Evolutionary conservation across 2,797 vertebrate genomes (phyloP).

Genomic region (Paguma larvata): DNA sequence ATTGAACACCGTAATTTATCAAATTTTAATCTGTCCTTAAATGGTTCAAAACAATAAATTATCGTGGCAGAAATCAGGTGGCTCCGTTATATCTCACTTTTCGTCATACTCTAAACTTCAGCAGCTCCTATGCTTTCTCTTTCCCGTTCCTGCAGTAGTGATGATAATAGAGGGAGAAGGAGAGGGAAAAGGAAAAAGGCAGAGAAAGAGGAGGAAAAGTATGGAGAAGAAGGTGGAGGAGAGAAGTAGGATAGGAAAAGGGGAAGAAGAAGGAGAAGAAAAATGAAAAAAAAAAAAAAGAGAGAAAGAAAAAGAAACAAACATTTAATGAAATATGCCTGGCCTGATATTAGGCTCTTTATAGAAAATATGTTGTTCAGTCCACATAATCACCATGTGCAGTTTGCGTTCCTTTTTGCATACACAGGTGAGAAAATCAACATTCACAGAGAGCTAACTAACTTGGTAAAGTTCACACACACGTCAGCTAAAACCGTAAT

Average conservation of each 20-base stretch:
- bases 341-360: background rate
- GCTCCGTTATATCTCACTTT: background rate
- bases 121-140: background rate
- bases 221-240: accelerated
- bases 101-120: background rate
- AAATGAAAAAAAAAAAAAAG: background rate
- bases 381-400: background rate
- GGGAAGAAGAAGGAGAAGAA: background rate
- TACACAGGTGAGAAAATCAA: background rate
- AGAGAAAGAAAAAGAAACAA: background rate
- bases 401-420: background rate
- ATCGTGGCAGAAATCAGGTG: background rate
- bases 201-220: background rate
- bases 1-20: background rate
- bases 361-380: background rate
- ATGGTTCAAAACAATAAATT: slow-evolving; percentile 11
- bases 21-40: background rate
- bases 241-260: background rate
- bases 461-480: background rate
- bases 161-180: background rate
- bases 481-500: background rate
- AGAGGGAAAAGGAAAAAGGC: background rate
- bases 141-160: background rate
- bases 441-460: background rate
- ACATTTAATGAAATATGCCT: background rate